phyloP scores from a whole-genome alignment of 1,140 invertebrate species.

The Daktulosphaira vitifoliae region DNA sequence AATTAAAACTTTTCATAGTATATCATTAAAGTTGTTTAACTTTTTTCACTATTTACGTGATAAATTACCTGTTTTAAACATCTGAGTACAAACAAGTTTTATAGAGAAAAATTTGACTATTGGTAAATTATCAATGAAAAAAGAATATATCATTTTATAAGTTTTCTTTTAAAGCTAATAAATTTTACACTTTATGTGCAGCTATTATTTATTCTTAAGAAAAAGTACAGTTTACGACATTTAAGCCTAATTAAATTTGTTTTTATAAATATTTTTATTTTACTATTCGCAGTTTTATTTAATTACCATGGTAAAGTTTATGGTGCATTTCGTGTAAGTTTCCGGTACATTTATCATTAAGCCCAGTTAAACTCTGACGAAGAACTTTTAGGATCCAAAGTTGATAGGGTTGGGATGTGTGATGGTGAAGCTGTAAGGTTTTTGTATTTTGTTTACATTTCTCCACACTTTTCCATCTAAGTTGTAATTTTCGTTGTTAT shows the following conservation, averaged over 20 bases:
- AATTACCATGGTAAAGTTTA: constrained; percentile 32
- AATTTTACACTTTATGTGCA: constrained; percentile 28
- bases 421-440: background rate
- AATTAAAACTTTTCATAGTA: too few species aligned
- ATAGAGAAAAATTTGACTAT: too few species aligned
- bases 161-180: constrained; percentile 21
- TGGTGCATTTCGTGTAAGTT: constrained; percentile 22
- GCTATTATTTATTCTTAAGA: constrained; percentile 27
- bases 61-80: too few species aligned
- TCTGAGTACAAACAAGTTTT: too few species aligned
- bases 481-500: constrained; percentile 11
- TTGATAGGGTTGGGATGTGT: background rate
- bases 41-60: too few species aligned
- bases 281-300: constrained; percentile 24
- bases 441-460: constrained; percentile 22
- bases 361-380: constrained; percentile 30
- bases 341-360: constrained; percentile 33
- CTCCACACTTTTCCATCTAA: background rate
- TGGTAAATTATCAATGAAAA: too few species aligned
- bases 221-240: constrained; percentile 20
- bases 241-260: constrained; percentile 16
- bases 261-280: constrained; percentile 18
- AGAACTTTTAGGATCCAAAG: constrained; percentile 29
- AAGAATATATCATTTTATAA: background rate
- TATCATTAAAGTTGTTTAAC: too few species aligned